A percentile compares a stretch with the other conserved stretches of the same genome.
Evolutionary conservation across 2,888 invertebrate genomes (phyloP).

Genomic region (Phorcus lineatus): DNA sequence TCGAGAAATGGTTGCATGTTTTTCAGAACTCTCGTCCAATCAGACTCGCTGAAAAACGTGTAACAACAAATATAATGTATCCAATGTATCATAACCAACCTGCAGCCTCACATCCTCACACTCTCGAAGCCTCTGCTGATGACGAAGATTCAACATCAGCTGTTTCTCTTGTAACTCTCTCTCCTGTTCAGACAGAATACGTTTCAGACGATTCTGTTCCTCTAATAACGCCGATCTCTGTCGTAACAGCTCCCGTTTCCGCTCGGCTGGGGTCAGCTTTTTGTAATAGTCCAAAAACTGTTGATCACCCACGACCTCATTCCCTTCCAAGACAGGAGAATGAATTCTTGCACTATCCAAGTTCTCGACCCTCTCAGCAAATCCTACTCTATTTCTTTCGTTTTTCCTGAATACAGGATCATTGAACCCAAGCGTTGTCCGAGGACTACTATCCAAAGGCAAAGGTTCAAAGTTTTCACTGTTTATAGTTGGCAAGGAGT

Average conservation of each 20-base stretch:
- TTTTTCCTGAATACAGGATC: constrained; percentile 45
- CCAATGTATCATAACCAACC: too few species aligned
- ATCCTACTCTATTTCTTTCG: constrained; percentile 28
- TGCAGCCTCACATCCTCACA: neutral
- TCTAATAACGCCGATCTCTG: constrained; percentile 59
- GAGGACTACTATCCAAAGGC: neutral
- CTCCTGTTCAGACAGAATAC: constrained; percentile 60
- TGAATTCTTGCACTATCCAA: constrained; percentile 29
- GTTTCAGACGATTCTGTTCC: constrained; percentile 58
- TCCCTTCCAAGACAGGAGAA: constrained; percentile 43
- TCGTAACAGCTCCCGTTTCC: constrained; percentile 57
- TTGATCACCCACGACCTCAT: constrained; percentile 44
- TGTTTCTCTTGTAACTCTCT: constrained; percentile 48
- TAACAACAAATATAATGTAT: too few species aligned
- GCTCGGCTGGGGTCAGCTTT: constrained; percentile 54
- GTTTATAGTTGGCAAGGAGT: neutral
- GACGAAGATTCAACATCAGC: constrained; percentile 33
- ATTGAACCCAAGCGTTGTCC: neutral
- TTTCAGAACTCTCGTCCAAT: too few species aligned
- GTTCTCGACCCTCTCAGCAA: constrained; percentile 33
- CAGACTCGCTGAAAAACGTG: too few species aligned
- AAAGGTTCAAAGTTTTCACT: neutral
- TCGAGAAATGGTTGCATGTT: too few species aligned
- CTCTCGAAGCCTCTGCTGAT: neutral
- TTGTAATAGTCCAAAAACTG: constrained; percentile 51